Evolutionary conservation across 2,888 invertebrate species (phyloP).

Genomic region (Zhengitettix transpicula): DNA sequence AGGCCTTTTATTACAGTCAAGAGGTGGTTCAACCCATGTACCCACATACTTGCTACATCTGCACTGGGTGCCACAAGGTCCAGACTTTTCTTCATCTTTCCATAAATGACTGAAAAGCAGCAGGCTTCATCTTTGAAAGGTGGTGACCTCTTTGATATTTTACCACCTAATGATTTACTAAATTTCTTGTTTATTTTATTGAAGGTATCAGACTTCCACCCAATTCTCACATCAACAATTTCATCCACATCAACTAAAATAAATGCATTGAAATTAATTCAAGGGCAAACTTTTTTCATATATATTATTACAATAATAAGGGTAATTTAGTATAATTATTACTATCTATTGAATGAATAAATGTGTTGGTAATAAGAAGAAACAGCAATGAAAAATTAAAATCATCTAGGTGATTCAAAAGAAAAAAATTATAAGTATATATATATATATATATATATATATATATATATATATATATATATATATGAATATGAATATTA

Average conservation of each 20-base stretch:
- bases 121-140: conserved; percentile 17
- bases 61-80: conserved; percentile 23
- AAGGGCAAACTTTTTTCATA: neutral
- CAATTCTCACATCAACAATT: conserved; percentile 24
- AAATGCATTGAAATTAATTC: neutral
- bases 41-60: conserved; percentile 20
- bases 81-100: conserved; percentile 18
- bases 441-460: neutral
- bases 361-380: too few species aligned
- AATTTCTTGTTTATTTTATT: conserved; percentile 22
- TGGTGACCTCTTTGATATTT: conserved; percentile 13
- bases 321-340: too few species aligned
- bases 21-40: conserved; percentile 21
- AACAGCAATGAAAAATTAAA: too few species aligned
- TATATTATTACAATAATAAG: neutral
- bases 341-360: too few species aligned
- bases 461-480: neutral
- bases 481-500: neutral
- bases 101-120: conserved; percentile 24
- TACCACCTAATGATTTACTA: conserved; percentile 15
- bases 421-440: neutral
- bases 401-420: neutral
- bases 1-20: conserved; percentile 18
- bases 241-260: conserved; percentile 23
- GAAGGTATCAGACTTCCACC: conserved; percentile 27